Percentiles rank a stretch among this genome's conserved stretches.
Conservation (phyloP, 2,888 invertebrate species). For the Biston betularia region DNA sequence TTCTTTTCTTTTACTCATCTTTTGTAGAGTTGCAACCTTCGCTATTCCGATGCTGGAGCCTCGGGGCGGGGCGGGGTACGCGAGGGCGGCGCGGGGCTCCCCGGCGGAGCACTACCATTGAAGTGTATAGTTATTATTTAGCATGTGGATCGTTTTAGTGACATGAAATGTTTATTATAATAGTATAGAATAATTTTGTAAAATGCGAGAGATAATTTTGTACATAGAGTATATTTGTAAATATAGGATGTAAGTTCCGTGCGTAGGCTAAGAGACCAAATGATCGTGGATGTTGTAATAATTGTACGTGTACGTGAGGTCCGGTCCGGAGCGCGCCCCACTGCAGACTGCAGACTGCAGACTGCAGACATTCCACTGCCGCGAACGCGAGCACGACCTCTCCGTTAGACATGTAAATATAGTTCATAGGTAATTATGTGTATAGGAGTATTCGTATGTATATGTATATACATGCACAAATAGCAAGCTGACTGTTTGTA, state of each 20-base stretch:
- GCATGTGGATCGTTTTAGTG: neutral
- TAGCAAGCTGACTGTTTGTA: too few species aligned
- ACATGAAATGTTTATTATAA: slow-evolving; percentile 2
- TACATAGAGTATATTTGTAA: slow-evolving; percentile 32
- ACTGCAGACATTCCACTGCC: too few species aligned
- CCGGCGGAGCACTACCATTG: neutral
- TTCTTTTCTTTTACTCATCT: too few species aligned
- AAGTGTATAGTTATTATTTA: neutral
- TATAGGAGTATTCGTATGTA: too few species aligned
- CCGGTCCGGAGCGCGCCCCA: neutral
- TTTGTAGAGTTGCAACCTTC: too few species aligned
- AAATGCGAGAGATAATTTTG: slow-evolving; percentile 36
- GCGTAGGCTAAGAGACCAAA: neutral
- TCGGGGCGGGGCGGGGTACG: too few species aligned
- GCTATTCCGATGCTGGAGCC: too few species aligned
- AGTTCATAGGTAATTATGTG: too few species aligned
- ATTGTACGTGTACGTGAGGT: neutral
- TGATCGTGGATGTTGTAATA: neutral
- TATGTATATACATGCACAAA: too few species aligned
- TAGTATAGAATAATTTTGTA: slow-evolving; percentile 9
- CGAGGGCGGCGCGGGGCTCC: neutral
- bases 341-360: too few species aligned
- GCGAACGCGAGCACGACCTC: too few species aligned
- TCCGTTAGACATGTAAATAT: too few species aligned
- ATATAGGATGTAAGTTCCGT: slow-evolving; percentile 15